Conservation (phyloP, 2,113 vertebrate genomes). For the Rhinogobius similis region DNA sequence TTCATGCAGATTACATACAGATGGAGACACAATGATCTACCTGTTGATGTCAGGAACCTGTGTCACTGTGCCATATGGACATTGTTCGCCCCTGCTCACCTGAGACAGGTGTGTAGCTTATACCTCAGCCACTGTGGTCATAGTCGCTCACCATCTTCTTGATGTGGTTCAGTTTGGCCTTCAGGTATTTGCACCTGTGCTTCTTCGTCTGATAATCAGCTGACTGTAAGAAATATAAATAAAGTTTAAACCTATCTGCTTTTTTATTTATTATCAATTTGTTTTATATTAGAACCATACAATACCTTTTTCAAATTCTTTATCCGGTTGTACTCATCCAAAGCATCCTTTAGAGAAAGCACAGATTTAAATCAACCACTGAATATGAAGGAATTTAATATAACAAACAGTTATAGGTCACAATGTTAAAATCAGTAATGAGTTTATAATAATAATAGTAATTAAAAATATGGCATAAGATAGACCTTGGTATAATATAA, state of each 20-base stretch:
- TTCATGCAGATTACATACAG: background rate
- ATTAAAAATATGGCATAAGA: background rate
- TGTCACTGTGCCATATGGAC: background rate
- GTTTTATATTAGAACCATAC: conserved; percentile 8
- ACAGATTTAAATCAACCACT: background rate
- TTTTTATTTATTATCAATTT: background rate
- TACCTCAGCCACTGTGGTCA: conserved; percentile 67
- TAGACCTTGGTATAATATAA: too few relatives aligned
- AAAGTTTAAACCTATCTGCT: background rate
- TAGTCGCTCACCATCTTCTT: conserved; percentile 87
- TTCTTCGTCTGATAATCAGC: conserved; percentile 84
- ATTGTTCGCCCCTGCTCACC: background rate
- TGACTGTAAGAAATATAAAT: conserved; percentile 61
- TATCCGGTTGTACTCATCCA: conserved; percentile 80
- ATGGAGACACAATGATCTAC: background rate
- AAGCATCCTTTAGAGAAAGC: conserved; percentile 66
- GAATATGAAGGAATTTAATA: background rate
- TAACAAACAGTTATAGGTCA: background rate
- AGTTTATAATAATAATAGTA: too few relatives aligned
- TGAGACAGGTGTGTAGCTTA: background rate
- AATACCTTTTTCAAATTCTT: conserved; percentile 77
- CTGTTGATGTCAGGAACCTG: background rate
- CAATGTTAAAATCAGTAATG: background rate
- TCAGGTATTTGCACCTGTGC: conserved; percentile 84
- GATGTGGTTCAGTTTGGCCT: conserved; percentile 86